These are phyloP conservation scores for Danio rerio DNA, from an alignment of 2,113 vertebrate species.

Conservation along the genomic window GRCz12tu NC_133188.1:14686001-14686500, in stretches of 20 bases:
- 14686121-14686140: not conserved
- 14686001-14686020: not conserved
- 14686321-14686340: not conserved
- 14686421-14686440: not conserved
- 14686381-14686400: not conserved
- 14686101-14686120: slow-evolving; percentile 20
- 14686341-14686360: too few species aligned
- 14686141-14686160: not conserved
- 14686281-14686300: too few species aligned
- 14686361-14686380: not conserved
- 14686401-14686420: not conserved
- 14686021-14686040: slow-evolving; percentile 9
- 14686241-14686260: too few species aligned
- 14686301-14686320: not conserved
- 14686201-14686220: too few species aligned
- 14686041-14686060: slow-evolving; percentile 2
- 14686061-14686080: not conserved
- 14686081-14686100: not conserved
- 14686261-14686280: too few species aligned
- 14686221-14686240: too few species aligned
- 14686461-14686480: too few species aligned
- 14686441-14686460: too few species aligned
- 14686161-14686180: not conserved
- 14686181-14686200: not conserved
- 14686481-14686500: too few species aligned